These are phyloP conservation scores for Drosophila willistoni DNA, from an alignment of 1,140 invertebrate species.

Conservation along the genomic window DNA sequence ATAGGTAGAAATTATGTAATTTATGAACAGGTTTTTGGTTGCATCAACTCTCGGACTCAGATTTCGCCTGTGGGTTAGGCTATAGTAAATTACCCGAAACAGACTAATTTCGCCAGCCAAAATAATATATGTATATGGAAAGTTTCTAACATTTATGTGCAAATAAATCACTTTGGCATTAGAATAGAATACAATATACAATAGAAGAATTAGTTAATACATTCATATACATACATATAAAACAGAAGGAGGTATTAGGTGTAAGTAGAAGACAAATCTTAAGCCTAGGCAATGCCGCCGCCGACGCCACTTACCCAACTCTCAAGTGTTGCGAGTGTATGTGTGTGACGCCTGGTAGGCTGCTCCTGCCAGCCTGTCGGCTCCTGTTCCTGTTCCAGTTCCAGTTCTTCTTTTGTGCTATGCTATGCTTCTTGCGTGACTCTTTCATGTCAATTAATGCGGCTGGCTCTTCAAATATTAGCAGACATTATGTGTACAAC, in stretches of 20 bases:
- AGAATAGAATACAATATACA: constrained; percentile 44
- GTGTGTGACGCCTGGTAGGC: constrained; percentile 14
- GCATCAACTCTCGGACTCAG: background rate
- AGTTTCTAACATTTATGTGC: constrained; percentile 67
- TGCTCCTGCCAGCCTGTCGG: constrained; percentile 12
- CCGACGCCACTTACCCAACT: constrained; percentile 44
- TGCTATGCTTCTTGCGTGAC: constrained; percentile 34
- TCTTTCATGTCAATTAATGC: constrained; percentile 79
- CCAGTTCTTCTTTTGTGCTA: constrained; percentile 7
- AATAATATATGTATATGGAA: constrained; percentile 50
- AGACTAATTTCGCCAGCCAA: constrained; percentile 62
- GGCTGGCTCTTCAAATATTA: constrained; percentile 79
- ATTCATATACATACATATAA: too few relatives aligned
- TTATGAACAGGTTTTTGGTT: constrained; percentile 55
- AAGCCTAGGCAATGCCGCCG: constrained; percentile 36
- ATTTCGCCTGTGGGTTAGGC: constrained; percentile 51
- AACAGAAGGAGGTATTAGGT: background rate
- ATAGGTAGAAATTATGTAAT: constrained; percentile 61
- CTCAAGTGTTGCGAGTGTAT: background rate
- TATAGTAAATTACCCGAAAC: constrained; percentile 66
- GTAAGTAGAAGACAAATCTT: constrained; percentile 25
- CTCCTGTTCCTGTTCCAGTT: constrained; percentile 22
- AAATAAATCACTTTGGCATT: constrained; percentile 67
- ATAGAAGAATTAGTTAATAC: background rate
- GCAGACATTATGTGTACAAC: constrained; percentile 68